A percentile compares a stretch with the other conserved stretches of the same genome.
These are phyloP conservation scores for Probosciger aterrimus DNA, from an alignment of 2,113 vertebrate species.

Conservation along the genomic window DNA sequence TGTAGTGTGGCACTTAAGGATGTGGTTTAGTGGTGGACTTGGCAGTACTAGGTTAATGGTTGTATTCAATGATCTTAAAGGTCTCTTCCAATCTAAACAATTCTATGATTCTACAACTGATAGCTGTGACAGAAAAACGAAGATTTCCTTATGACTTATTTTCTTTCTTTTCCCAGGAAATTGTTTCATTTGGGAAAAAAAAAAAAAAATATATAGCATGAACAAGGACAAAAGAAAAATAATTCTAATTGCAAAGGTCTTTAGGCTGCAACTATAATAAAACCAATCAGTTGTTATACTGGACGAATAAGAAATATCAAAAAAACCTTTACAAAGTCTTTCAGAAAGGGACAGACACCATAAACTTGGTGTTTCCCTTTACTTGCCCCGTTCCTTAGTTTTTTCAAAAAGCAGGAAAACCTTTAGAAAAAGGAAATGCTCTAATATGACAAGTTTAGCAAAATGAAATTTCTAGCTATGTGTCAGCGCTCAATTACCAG, in stretches of 20 bases:
- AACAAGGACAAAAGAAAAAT: not conserved
- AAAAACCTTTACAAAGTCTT: not conserved
- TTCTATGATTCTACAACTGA: not conserved
- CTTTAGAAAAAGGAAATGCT: not conserved
- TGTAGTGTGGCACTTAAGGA: not conserved
- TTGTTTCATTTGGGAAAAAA: not conserved
- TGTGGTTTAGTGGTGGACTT: not conserved
- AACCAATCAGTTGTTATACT: not conserved
- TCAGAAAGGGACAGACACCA: not conserved
- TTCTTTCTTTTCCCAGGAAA: not conserved
- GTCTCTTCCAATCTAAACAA: not conserved
- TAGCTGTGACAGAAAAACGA: not conserved
- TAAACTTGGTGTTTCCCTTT: not conserved
- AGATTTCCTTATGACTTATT: not conserved
- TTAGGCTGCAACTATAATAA: not conserved
- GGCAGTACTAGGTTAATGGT: fast-evolving
- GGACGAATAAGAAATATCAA: not conserved
- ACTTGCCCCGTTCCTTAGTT: not conserved
- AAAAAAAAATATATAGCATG: not conserved
- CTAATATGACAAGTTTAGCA: not conserved
- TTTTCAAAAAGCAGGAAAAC: not conserved
- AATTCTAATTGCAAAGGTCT: not conserved
- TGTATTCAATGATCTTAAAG: not conserved
- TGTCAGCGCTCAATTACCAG: not conserved
- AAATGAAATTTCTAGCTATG: not conserved